phyloP scores from a whole-genome alignment of 2,888 invertebrate species.

The Carterocephalus palaemon region DNA sequence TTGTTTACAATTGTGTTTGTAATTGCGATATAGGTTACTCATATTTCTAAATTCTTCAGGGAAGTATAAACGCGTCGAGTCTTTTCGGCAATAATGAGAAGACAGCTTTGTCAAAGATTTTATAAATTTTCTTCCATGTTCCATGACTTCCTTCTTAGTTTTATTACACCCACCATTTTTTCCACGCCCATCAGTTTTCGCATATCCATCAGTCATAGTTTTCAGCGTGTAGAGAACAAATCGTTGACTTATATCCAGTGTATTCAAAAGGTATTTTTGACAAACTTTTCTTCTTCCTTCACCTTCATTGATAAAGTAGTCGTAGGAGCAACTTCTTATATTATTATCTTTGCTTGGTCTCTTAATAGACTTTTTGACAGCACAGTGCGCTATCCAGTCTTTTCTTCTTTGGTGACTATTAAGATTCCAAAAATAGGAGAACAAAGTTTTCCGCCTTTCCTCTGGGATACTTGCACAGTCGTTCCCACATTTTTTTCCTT shows the following conservation, averaged over 20 bases:
- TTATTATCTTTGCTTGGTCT: not conserved
- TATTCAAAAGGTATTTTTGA: slow-evolving; percentile 1
- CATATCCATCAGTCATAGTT: not conserved
- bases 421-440: slow-evolving; percentile 6
- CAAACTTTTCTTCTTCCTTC: slow-evolving; percentile 7
- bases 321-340: not conserved
- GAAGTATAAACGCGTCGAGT: too few relatives aligned
- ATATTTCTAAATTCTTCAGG: too few relatives aligned
- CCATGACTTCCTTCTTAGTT: not conserved
- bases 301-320: slow-evolving; percentile 2
- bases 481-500: not conserved
- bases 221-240: slow-evolving; percentile 2
- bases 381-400: not conserved
- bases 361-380: not conserved
- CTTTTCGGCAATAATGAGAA: not conserved
- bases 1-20: too few relatives aligned
- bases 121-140: not conserved
- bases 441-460: slow-evolving; percentile 1
- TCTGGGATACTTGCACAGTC: slow-evolving; percentile 2
- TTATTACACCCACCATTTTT: not conserved
- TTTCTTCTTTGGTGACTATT: not conserved
- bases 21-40: too few relatives aligned
- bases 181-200: not conserved
- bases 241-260: not conserved
- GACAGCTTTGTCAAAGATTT: not conserved